Percentiles rank a stretch among this genome's conserved stretches.
These are phyloP conservation scores for Scolanthus callimorphus DNA, from an alignment of 92 coral and sea anemone species.

Conservation along the genomic window DNA sequence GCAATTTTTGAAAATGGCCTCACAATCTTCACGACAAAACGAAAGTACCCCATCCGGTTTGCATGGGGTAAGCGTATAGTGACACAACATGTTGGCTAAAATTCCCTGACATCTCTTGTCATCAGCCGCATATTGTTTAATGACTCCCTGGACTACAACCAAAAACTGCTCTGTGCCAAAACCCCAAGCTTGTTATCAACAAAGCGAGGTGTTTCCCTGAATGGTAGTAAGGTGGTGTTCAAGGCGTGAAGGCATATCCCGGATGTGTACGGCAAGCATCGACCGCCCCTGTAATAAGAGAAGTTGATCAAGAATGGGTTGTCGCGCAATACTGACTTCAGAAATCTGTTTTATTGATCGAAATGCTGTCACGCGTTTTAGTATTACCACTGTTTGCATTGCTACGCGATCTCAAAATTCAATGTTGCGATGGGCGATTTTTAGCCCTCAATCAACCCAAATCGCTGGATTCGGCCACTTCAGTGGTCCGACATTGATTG, in stretches of 20 bases:
- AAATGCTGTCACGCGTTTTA: no score
- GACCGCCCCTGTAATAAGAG: constrained; percentile 47
- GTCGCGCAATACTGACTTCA: no score
- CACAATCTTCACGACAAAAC: constrained; percentile 81
- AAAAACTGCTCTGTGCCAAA: constrained; percentile 58
- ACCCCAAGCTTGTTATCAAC: constrained; percentile 78
- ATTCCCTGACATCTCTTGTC: constrained; percentile 37
- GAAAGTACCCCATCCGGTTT: constrained; percentile 44
- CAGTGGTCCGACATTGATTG: no score
- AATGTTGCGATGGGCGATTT: no score
- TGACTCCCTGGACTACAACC: constrained; percentile 2
- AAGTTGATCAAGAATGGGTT: background rate
- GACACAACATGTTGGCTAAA: constrained; percentile 68
- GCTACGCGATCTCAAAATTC: no score
- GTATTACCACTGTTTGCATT: no score
- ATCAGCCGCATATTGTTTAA: constrained; percentile 23
- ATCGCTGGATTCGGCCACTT: no score
- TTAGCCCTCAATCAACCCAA: no score
- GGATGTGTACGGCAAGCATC: constrained; percentile 50
- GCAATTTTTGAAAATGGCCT: constrained; percentile 69
- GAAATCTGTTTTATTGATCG: no score
- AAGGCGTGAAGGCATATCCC: constrained; percentile 37
- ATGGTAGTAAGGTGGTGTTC: constrained; percentile 53
- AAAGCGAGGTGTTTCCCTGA: constrained; percentile 63
- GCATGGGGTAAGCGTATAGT: constrained; percentile 84